Percentiles rank a stretch among this genome's conserved stretches.
Evolutionary conservation across 2,113 vertebrate genomes (phyloP).

Genomic region (Puffinus mauretanicus): DNA sequence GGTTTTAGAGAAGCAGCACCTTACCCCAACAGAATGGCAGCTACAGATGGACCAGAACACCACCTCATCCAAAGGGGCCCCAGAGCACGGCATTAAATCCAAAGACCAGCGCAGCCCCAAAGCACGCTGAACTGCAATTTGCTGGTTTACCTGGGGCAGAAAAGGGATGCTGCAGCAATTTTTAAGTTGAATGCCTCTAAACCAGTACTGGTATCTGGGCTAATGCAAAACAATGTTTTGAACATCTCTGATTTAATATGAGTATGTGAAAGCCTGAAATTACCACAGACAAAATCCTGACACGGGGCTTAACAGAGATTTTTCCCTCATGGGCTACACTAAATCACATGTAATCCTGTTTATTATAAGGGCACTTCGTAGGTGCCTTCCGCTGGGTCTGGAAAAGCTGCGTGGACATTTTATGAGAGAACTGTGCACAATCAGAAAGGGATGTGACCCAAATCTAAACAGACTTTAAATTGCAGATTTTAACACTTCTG

Average conservation of each 20-base stretch:
- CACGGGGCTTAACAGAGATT: neutral
- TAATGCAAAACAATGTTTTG: neutral
- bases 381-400: neutral
- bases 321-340: neutral
- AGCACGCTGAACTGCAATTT: neutral
- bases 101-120: neutral
- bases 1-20: neutral
- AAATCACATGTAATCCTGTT: neutral
- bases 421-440: neutral
- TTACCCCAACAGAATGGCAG: neutral
- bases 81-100: neutral
- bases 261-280: neutral
- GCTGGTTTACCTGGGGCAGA: neutral
- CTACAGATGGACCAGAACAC: neutral
- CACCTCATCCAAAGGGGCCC: neutral
- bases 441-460: neutral
- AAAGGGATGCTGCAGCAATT: neutral
- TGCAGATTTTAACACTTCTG: neutral
- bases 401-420: neutral
- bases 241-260: neutral
- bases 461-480: neutral
- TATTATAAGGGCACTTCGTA: neutral
- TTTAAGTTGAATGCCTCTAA: neutral
- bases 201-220: neutral
- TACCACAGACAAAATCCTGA: neutral